A percentile compares a stretch with the other conserved stretches of the same genome.
Conservation (phyloP, 2,113 vertebrate species). For the Ictalurus punctatus region DNA sequence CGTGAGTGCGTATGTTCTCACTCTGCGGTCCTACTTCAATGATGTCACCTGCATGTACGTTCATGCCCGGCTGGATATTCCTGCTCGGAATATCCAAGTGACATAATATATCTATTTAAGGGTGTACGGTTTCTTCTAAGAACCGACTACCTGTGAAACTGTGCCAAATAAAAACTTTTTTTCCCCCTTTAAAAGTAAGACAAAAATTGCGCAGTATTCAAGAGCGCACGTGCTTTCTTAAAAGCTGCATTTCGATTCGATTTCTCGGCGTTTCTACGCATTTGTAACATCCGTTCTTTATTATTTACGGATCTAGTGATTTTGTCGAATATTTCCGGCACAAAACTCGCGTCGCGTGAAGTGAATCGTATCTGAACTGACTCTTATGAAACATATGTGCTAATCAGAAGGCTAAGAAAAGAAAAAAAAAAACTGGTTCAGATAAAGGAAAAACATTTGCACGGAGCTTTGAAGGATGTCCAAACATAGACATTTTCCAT, state of each 20-base stretch:
- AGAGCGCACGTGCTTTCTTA: neutral
- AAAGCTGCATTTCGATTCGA: neutral
- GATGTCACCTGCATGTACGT: neutral
- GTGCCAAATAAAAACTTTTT: neutral
- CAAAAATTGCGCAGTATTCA: neutral
- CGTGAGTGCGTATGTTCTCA: neutral
- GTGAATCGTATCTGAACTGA: neutral
- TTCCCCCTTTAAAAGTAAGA: no score
- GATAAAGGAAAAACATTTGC: neutral
- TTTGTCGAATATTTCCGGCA: neutral
- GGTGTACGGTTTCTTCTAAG: neutral
- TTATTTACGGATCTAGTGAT: neutral
- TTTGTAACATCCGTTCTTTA: neutral
- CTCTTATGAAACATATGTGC: neutral
- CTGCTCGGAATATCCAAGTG: neutral
- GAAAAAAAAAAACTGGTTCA: neutral
- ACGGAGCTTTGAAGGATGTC: neutral
- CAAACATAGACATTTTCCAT: neutral
- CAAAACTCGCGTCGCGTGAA: neutral
- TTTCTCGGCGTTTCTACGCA: neutral
- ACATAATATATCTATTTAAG: neutral
- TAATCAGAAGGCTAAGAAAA: slow-evolving; percentile 10
- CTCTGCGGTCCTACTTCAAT: neutral
- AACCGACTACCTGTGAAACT: neutral
- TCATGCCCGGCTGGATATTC: slow-evolving; percentile 11